phyloP scores from a whole-genome alignment of 2,888 invertebrate genomes.

The Calephelis perditalis region DNA sequence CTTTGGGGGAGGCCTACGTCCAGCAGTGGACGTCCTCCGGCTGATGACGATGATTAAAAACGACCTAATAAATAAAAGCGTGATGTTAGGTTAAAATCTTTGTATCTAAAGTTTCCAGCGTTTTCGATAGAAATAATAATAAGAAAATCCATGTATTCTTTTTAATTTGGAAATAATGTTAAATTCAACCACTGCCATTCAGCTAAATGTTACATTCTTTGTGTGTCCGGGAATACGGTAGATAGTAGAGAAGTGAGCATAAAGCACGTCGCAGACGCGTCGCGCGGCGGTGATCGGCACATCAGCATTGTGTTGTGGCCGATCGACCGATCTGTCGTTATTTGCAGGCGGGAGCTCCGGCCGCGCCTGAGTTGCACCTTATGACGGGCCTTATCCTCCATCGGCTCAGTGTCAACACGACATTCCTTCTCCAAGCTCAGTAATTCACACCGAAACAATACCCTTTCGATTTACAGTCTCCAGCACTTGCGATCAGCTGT shows the following conservation, averaged over 20 bases:
- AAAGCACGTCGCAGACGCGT: constrained; percentile 61
- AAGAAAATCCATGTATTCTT: too few species aligned
- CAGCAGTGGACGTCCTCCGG: too few species aligned
- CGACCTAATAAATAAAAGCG: too few species aligned
- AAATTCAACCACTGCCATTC: too few species aligned
- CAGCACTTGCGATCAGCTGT: constrained; percentile 11
- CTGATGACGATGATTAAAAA: too few species aligned
- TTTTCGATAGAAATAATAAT: too few species aligned
- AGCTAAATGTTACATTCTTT: too few species aligned
- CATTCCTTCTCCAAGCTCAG: constrained; percentile 46
- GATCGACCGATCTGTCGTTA: constrained; percentile 71
- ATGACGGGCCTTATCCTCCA: constrained; percentile 71
- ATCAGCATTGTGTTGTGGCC: constrained; percentile 41
- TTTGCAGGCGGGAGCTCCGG: constrained; percentile 49
- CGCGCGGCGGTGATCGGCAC: constrained; percentile 52
- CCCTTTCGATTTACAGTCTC: constrained; percentile 63
- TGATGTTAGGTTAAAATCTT: too few species aligned
- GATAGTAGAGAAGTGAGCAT: constrained; percentile 67
- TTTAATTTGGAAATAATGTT: too few species aligned
- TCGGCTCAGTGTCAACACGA: constrained; percentile 56
- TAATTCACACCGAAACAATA: constrained; percentile 73
- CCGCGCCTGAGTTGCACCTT: constrained; percentile 33
- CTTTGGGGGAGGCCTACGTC: too few species aligned
- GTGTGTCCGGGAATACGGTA: constrained; percentile 59
- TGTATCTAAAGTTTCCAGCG: too few species aligned